Conservation (phyloP, 2,888 invertebrate genomes). For the Stenoptilia bipunctidactyla region DNA sequence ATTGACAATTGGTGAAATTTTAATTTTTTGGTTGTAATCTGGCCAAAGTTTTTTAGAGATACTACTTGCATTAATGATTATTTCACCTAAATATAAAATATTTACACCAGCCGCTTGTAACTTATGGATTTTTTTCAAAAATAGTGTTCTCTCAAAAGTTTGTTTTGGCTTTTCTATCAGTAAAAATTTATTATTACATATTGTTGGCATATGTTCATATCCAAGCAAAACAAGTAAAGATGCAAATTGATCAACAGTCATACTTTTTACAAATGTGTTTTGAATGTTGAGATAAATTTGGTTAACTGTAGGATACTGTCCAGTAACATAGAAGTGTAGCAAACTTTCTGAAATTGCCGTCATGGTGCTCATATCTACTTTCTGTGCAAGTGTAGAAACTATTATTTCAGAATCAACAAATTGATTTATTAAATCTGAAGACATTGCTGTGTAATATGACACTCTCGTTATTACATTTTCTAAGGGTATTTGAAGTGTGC, state of each 20-base stretch:
- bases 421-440: too few relatives aligned
- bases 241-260: too few relatives aligned
- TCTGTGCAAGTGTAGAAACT: too few relatives aligned
- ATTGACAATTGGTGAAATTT: not conserved
- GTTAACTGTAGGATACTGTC: too few relatives aligned
- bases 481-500: conserved; percentile 18
- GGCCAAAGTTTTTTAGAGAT: conserved; percentile 18
- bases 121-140: conserved; percentile 26
- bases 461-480: conserved; percentile 21
- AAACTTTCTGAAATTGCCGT: too few relatives aligned
- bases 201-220: not conserved
- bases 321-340: too few relatives aligned
- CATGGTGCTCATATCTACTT: too few relatives aligned
- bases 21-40: conserved; percentile 5
- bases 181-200: conserved; percentile 8
- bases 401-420: too few relatives aligned
- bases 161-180: conserved; percentile 33
- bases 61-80: conserved; percentile 19
- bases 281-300: conserved; percentile 6
- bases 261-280: not conserved
- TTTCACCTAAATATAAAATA: conserved; percentile 36
- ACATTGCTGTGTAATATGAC: conserved; percentile 22
- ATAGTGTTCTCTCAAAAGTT: conserved; percentile 30
- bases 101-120: conserved; percentile 15
- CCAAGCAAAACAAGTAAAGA: not conserved